phyloP scores from a whole-genome alignment of 2,888 invertebrate species.

The Tipula unca region DNA sequence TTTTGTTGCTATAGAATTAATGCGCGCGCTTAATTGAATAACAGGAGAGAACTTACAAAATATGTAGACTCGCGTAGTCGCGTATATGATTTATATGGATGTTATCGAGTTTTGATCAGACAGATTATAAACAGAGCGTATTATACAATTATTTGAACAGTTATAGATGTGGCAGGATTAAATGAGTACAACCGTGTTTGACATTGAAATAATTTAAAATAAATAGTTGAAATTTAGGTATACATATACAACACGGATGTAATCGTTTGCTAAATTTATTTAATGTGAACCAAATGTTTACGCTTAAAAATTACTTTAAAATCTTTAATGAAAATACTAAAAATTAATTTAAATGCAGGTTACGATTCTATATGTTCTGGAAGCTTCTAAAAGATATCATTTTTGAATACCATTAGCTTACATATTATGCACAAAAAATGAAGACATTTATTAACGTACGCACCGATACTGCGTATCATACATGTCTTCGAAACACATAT shows the following conservation, averaged over 20 bases:
- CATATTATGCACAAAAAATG: too few species aligned
- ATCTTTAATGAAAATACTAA: too few species aligned
- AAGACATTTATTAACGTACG: too few species aligned
- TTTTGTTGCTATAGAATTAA: background rate
- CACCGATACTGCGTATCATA: too few species aligned
- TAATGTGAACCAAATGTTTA: background rate
- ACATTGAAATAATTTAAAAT: background rate
- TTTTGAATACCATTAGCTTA: too few species aligned
- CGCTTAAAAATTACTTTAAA: too few species aligned
- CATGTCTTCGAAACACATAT: too few species aligned
- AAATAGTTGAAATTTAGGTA: background rate
- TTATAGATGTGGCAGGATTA: background rate
- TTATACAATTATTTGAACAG: background rate
- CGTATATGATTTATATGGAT: background rate
- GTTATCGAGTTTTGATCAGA: background rate
- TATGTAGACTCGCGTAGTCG: too few species aligned
- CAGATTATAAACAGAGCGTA: background rate
- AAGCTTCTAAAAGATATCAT: too few species aligned
- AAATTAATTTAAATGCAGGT: too few species aligned
- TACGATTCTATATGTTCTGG: too few species aligned
- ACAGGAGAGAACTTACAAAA: background rate
- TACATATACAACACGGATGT: background rate
- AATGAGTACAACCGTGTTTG: background rate
- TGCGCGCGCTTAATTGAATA: background rate
- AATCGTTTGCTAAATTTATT: background rate